Percentiles rank a stretch among this genome's conserved stretches.
Conservation (phyloP, 1,140 invertebrate species). For the Drosophila melanogaster region Release_6_plus_ISO1_MT NC_004354.4:629001-629500, state of each 20-base stretch:
- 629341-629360: background rate
- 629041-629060: too few relatives aligned
- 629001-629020: background rate
- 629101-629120: background rate
- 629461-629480: conserved; percentile 1
- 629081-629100: background rate
- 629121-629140: background rate
- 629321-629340: background rate
- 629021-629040: background rate
- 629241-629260: background rate
- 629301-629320: background rate
- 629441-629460: conserved; percentile 13
- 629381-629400: conserved; percentile 78
- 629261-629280: background rate
- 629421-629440: conserved; percentile 50
- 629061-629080: too few relatives aligned
- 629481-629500: background rate
- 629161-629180: background rate
- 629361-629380: conserved; percentile 58
- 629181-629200: background rate
- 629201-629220: background rate
- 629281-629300: background rate
- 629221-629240: background rate
- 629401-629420: conserved; percentile 62
- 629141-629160: background rate